Base-by-base conservation (phyloP, 2,888 invertebrate genomes). In the Priocnemis perturbator region DNA sequence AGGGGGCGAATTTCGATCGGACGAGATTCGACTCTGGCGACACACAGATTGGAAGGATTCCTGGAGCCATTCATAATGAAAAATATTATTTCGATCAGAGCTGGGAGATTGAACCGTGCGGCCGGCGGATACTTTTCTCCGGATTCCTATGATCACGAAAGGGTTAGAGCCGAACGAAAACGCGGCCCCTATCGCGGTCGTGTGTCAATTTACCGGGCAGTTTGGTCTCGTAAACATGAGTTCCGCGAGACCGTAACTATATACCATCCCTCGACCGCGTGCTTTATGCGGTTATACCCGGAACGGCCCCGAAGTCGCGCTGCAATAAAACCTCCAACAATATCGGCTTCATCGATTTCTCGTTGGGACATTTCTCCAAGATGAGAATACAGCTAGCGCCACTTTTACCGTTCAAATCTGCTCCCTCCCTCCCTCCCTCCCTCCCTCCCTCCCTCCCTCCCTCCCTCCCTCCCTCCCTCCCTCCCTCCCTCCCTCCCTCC, bases 191-290 rank as follows among this genome's bases (percentile, higher is more conserved):
- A 60, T n/a, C 75, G 69, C 64, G 74, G 68, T 66, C 74, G 76
- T 78, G 67, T 72, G 78, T 78, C 78, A 78, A 78, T 78, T 78
- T 74, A 55, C 72, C 65, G 70, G 69, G 65, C 72, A 74, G 78
- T 78, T 78, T 72, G 48, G 67, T 66, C 74, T 74, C 76, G 78
- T 78, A 78, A 78, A 78, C 78, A 78, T 72, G 72, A 67, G 73
- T 73, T 67, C 66, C 61, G 47, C 37, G 37, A 37, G 65, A 50
- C 66, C 77, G 69, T 77, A 77, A 73, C 77, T 72, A 50, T 71
- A 71, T 55, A 23, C 52, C 45, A 21, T 30, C 66, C 67, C 56
- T 62, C 14, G 4, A 11, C 37, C 37, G 37, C 37, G 37, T 11
- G 37, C 14, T 37, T 64, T 26, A 60, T 62, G 73, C 73, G 78